phyloP scores from a whole-genome alignment of 2,888 invertebrate species.

The Leptopterna dolabrata region DNA sequence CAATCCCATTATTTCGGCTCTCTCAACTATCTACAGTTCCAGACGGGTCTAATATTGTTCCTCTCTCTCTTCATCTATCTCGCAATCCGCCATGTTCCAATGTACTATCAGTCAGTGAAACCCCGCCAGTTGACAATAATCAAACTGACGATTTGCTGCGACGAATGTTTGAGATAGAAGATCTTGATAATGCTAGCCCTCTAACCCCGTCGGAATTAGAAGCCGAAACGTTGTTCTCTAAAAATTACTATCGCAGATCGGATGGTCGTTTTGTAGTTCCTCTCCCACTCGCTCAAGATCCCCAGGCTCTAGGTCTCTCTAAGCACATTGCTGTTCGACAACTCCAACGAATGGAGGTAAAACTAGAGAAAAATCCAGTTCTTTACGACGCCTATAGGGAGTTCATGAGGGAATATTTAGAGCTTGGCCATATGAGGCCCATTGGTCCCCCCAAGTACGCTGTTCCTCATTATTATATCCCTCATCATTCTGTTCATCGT shows the following conservation, averaged over 20 bases:
- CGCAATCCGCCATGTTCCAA: not conserved
- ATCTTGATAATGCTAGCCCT: not conserved
- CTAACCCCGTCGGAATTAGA: not conserved
- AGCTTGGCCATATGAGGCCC: conserved; percentile 36
- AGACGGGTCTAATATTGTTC: not conserved
- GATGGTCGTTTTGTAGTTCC: conserved; percentile 8
- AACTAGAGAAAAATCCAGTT: not conserved
- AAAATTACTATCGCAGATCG: not conserved
- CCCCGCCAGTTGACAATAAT: conserved; percentile 4
- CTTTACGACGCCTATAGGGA: not conserved
- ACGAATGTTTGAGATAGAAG: conserved; percentile 24
- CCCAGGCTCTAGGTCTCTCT: not conserved
- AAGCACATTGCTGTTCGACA: not conserved
- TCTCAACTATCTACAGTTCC: not conserved
- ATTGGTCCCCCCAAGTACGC: not conserved
- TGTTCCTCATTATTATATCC: conserved; percentile 3
- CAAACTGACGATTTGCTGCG: not conserved
- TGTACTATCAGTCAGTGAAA: not conserved
- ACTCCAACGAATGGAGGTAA: not conserved
- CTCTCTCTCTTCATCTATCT: not conserved
- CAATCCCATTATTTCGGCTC: not conserved
- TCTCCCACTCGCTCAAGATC: not conserved
- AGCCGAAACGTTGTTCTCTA: not conserved
- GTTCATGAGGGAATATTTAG: conserved; percentile 50
- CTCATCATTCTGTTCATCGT: conserved; percentile 25